Conservation (phyloP, 2,113 vertebrate genomes). For the Regulus satrapa region DNA sequence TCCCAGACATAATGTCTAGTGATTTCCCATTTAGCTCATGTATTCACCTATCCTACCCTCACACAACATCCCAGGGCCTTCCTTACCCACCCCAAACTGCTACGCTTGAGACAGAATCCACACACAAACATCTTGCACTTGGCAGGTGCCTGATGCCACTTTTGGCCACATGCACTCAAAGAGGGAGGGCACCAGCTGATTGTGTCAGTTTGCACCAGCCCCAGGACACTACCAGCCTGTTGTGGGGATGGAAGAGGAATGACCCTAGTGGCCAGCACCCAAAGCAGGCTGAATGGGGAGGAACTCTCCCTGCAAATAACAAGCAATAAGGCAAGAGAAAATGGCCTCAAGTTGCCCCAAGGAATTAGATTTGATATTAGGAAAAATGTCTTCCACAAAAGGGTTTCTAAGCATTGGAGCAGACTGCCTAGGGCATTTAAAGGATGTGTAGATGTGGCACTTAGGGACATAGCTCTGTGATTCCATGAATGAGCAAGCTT, state of each 20-base stretch:
- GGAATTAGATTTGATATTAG: neutral
- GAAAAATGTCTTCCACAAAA: neutral
- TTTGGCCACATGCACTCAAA: neutral
- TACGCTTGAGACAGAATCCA: rapidly evolving
- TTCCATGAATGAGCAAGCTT: neutral
- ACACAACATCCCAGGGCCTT: neutral
- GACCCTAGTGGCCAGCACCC: neutral
- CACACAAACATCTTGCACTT: neutral
- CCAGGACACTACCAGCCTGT: neutral
- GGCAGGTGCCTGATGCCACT: neutral
- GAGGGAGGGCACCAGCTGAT: neutral
- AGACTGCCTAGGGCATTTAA: neutral
- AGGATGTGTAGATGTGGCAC: neutral
- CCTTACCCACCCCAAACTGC: neutral
- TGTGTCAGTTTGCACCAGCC: rapidly evolving
- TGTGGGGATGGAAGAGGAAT: rapidly evolving
- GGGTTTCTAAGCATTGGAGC: neutral
- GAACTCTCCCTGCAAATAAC: neutral
- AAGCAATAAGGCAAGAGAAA: neutral
- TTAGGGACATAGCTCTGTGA: neutral
- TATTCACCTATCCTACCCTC: neutral
- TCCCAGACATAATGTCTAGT: rapidly evolving
- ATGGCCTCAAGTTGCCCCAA: neutral
- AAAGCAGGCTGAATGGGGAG: neutral
- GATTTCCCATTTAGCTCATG: neutral